Conservation (phyloP, 2,888 invertebrate genomes). For the Theretra japonica region DNA sequence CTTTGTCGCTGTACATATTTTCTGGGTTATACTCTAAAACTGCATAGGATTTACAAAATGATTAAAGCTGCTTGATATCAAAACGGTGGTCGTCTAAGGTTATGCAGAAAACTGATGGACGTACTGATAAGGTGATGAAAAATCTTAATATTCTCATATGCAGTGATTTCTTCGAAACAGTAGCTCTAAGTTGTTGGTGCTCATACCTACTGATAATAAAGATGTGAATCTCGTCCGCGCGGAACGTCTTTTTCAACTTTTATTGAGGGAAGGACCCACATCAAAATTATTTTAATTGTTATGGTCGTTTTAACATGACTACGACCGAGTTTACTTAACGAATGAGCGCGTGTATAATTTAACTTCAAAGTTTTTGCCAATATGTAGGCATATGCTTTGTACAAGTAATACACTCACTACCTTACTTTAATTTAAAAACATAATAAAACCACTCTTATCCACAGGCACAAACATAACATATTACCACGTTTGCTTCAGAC, state of each 20-base stretch:
- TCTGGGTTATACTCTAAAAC: slow-evolving; percentile 24
- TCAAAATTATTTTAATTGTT: slow-evolving; percentile 35
- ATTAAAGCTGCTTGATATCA: slow-evolving; percentile 18
- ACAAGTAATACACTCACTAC: neutral
- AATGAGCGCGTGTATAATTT: slow-evolving; percentile 4
- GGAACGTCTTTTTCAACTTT: slow-evolving; percentile 43
- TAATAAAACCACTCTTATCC: neutral
- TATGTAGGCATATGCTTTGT: neutral
- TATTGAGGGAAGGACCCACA: slow-evolving; percentile 36
- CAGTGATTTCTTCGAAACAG: slow-evolving; percentile 60
- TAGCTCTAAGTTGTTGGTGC: slow-evolving; percentile 59
- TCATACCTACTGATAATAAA: slow-evolving; percentile 58
- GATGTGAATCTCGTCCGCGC: slow-evolving; percentile 53
- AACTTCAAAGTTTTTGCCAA: neutral
- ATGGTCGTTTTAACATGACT: slow-evolving; percentile 33
- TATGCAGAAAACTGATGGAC: slow-evolving; percentile 53
- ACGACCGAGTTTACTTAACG: slow-evolving; percentile 19
- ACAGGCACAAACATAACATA: neutral
- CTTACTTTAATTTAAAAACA: neutral
- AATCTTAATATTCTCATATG: slow-evolving; percentile 56
- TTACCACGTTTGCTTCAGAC: neutral
- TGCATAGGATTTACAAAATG: slow-evolving; percentile 26
- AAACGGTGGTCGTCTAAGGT: slow-evolving; percentile 32
- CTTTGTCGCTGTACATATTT: slow-evolving; percentile 8
- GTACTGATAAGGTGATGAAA: slow-evolving; percentile 52